phyloP scores from a whole-genome alignment of 2,888 invertebrate species.

The Creontiades dilutus region DNA sequence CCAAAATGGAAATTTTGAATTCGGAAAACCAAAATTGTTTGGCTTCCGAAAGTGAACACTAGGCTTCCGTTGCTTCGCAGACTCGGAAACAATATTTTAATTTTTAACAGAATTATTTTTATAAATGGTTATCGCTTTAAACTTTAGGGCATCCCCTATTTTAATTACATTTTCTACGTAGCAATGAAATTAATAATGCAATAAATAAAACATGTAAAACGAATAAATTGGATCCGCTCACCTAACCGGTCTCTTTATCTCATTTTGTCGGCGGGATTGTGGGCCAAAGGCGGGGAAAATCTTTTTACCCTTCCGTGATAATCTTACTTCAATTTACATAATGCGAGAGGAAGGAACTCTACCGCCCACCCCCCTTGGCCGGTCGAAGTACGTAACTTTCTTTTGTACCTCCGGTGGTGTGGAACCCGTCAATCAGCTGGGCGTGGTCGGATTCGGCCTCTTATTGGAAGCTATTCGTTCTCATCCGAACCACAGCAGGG shows the following conservation, averaged over 20 bases:
- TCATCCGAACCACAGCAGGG: not conserved
- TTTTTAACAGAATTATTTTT: no score
- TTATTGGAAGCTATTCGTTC: constrained; percentile 29
- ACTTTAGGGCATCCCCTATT: no score
- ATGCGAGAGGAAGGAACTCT: constrained; percentile 9
- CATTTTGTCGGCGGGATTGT: not conserved
- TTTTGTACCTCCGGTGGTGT: not conserved
- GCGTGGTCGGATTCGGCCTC: constrained; percentile 12
- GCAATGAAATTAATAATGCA: no score
- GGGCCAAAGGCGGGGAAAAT: not conserved
- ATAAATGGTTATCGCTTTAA: no score
- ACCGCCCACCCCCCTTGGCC: not conserved
- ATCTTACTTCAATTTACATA: constrained; percentile 36
- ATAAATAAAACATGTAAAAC: no score
- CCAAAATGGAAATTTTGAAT: no score
- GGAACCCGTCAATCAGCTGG: constrained; percentile 10
- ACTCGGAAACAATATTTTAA: no score
- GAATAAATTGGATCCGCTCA: no score
- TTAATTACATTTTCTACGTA: no score
- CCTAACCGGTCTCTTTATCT: not conserved
- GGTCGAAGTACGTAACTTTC: not conserved
- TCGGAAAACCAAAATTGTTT: no score
- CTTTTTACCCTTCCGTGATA: not conserved
- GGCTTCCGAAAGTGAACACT: no score
- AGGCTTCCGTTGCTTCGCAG: no score